Conservation (phyloP, 2,797 vertebrate species). For the Buphagus erythrorhynchus region DNA sequence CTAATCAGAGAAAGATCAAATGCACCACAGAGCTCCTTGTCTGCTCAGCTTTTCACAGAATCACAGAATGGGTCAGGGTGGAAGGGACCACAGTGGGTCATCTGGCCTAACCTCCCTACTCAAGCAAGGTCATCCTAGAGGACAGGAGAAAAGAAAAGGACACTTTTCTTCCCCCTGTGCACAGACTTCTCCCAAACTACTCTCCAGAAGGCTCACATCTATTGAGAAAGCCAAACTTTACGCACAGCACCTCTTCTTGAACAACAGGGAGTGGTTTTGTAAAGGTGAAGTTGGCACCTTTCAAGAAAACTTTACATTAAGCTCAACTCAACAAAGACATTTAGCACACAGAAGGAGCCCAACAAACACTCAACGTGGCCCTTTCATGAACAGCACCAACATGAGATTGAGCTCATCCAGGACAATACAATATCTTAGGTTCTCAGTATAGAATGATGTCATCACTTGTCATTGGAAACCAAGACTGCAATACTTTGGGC, state of each 20-base stretch:
- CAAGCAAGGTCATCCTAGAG: background rate
- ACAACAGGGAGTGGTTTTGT: background rate
- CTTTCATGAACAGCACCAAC: fast-evolving
- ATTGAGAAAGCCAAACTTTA: background rate
- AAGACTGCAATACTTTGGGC: background rate
- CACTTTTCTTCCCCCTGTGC: background rate
- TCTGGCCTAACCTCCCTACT: background rate
- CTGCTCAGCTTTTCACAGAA: background rate
- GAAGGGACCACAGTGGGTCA: background rate
- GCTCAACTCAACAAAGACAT: background rate
- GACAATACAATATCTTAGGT: fast-evolving
- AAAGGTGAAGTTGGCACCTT: background rate
- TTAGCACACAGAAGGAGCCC: background rate
- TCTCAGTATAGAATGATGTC: background rate
- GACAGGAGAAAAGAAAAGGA: background rate
- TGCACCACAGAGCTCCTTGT: background rate
- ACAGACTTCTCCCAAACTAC: background rate
- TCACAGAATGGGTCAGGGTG: background rate
- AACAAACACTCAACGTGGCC: fast-evolving
- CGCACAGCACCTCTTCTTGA: background rate
- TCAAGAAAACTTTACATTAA: background rate
- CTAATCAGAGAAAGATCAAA: background rate
- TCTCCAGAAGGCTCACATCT: background rate
- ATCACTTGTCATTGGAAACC: background rate
- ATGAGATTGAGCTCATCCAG: background rate